phyloP scores from a whole-genome alignment of 1,140 invertebrate genomes.

The Globodera ellingtonae region DNA sequence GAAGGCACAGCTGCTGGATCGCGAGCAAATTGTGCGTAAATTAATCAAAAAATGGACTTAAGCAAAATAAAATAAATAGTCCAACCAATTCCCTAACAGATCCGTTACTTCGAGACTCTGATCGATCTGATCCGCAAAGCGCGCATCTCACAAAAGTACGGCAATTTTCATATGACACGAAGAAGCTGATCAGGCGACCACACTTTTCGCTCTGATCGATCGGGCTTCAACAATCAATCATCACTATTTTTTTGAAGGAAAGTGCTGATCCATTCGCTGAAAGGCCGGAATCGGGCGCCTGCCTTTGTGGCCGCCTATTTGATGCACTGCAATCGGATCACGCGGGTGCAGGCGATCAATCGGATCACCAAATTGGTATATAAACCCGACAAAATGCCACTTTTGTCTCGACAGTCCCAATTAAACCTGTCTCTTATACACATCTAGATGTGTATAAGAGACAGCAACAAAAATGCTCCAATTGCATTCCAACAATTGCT shows the following conservation, averaged over 20 bases:
- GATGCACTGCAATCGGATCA: slow-evolving; percentile 49
- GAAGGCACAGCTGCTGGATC: slow-evolving; percentile 32
- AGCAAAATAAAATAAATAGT: too few species aligned
- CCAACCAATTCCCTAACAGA: neutral
- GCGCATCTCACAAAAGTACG: slow-evolving; percentile 44
- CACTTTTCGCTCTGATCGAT: neutral
- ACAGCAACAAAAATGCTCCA: neutral
- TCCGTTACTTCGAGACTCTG: slow-evolving; percentile 49
- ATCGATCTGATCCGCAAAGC: slow-evolving; percentile 57
- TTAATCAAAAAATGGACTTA: neutral
- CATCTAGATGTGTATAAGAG: too few species aligned
- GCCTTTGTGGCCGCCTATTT: slow-evolving; percentile 54
- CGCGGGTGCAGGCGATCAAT: slow-evolving; percentile 51
- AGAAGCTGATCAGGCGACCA: too few species aligned
- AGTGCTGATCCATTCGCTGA: slow-evolving; percentile 55
- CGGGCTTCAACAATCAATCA: neutral
- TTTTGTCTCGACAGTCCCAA: too few species aligned
- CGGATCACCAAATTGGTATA: slow-evolving; percentile 46
- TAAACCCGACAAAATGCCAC: neutral
- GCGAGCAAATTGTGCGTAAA: slow-evolving; percentile 47
- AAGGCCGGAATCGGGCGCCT: slow-evolving; percentile 53
- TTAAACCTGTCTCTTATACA: too few species aligned
- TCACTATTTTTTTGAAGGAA: slow-evolving; percentile 30
- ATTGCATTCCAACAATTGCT: neutral
- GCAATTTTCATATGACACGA: neutral